These are phyloP conservation scores for Candidula unifasciata DNA, from an alignment of 2,888 invertebrate species.

Conservation along the genomic window DNA sequence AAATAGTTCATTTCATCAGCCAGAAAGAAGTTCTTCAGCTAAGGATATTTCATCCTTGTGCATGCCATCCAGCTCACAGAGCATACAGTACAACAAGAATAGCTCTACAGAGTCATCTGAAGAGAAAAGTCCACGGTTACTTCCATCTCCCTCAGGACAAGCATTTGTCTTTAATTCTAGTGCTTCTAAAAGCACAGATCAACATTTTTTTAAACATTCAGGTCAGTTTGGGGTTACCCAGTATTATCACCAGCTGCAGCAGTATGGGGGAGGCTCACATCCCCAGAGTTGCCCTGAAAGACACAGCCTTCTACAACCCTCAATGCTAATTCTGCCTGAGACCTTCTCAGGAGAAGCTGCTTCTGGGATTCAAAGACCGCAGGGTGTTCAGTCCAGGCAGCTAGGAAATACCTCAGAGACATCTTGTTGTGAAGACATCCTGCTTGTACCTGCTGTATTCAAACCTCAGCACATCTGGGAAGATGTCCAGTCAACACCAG, in stretches of 20 bases:
- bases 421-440: neutral
- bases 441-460: neutral
- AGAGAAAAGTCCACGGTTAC: neutral
- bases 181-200: neutral
- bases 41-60: neutral
- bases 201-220: neutral
- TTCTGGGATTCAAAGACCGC: neutral
- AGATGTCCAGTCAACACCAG: neutral
- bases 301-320: slow-evolving; percentile 13
- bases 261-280: neutral
- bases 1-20: slow-evolving; percentile 25
- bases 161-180: neutral
- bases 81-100: neutral
- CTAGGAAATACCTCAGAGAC: neutral
- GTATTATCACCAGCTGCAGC: neutral
- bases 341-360: slow-evolving; percentile 37
- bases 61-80: neutral
- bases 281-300: neutral
- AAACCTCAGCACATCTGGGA: neutral
- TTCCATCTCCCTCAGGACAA: neutral
- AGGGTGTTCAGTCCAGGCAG: neutral
- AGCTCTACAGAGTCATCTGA: neutral
- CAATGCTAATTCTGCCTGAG: slow-evolving; percentile 9
- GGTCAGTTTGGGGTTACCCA: neutral
- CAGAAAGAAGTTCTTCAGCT: slow-evolving; percentile 22